Percentiles rank a stretch among this genome's conserved stretches.
Evolutionary conservation across 2,113 vertebrate species (phyloP).

Genomic region (Anseranas semipalmata): DNA sequence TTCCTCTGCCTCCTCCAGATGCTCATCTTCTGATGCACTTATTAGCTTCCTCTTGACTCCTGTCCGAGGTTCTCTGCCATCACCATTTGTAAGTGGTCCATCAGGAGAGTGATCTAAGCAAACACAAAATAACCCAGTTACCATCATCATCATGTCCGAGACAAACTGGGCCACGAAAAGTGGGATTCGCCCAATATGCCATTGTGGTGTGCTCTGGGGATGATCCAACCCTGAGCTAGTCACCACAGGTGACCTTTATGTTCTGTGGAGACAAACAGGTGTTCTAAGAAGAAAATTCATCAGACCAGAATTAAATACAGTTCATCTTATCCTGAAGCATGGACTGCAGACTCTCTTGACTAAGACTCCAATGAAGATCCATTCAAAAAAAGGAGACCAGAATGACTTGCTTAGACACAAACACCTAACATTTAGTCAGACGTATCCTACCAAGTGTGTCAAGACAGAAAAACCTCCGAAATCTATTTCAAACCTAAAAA

Average conservation of each 20-base stretch:
- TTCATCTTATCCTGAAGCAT: neutral
- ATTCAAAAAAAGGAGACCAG: neutral
- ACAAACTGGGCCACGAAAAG: neutral
- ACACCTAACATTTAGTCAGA: neutral
- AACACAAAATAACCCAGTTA: neutral
- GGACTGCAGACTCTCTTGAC: neutral
- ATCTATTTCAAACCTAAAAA: neutral
- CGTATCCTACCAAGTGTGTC: neutral
- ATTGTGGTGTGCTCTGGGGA: neutral
- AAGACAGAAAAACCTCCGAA: neutral
- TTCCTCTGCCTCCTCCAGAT: slow-evolving; percentile 52
- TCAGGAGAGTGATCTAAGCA: slow-evolving; percentile 75
- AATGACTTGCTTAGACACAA: neutral
- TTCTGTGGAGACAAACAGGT: neutral
- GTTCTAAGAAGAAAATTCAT: neutral
- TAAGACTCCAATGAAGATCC: neutral
- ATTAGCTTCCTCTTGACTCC: slow-evolving; percentile 75
- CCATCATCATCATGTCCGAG: neutral
- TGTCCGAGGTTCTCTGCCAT: slow-evolving; percentile 75
- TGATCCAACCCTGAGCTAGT: neutral
- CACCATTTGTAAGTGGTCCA: slow-evolving; percentile 81
- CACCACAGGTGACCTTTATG: accelerated
- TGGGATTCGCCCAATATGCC: neutral
- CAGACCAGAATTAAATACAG: neutral
- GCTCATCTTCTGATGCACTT: slow-evolving; percentile 76